Base-by-base conservation (phyloP, 2,113 vertebrate genomes). In the Gracilinanus agilis region DNA sequence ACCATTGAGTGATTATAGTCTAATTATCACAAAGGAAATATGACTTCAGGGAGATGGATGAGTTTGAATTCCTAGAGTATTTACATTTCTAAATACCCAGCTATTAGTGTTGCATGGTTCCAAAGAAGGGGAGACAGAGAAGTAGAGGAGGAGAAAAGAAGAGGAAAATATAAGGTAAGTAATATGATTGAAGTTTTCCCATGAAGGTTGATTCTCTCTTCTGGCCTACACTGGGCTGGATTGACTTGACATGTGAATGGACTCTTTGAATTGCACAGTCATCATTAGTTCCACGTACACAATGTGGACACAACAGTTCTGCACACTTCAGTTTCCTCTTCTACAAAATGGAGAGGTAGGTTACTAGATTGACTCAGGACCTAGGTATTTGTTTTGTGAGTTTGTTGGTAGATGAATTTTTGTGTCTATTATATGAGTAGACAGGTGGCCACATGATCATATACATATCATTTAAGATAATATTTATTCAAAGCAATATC, bases 1-100 rank as follows among this genome's bases (percentile, higher is more conserved):
- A 49, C 19, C 89, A 54, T 9, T 19, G 29, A 95, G 9, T 94
- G 24, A 90, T 90, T 91, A 92, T 94, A 90, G 94, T 94, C 24
- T 91, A 96, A 90, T 92, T 40, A 89, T 94, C 16, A 88, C 90
- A 3, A 96, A 91, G 58, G 96, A 92, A 24, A 94, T 88, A 92
- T 92, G 75, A 93, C 88, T 40, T 94, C 24, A 44, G 95, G 75
- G 40, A 93, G 53, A 90, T 75, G 83, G 24, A 55, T 44, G 75
- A 58, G 49, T 92, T 96, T 94, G 90, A 96, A 90, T 21, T 90
- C 0, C 94, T 90, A 61, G 94, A 93, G 25, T 27, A 95, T 92
- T 95, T 55, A 67, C 23, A 91, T 94, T 92, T 21, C 21, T 9
- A 90, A 91, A 88, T 24, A 54, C 40, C 90, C 44, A 96, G 25